Evolutionary conservation across 2,113 vertebrate species (phyloP).

Genomic region (Donacobius atricapilla): DNA sequence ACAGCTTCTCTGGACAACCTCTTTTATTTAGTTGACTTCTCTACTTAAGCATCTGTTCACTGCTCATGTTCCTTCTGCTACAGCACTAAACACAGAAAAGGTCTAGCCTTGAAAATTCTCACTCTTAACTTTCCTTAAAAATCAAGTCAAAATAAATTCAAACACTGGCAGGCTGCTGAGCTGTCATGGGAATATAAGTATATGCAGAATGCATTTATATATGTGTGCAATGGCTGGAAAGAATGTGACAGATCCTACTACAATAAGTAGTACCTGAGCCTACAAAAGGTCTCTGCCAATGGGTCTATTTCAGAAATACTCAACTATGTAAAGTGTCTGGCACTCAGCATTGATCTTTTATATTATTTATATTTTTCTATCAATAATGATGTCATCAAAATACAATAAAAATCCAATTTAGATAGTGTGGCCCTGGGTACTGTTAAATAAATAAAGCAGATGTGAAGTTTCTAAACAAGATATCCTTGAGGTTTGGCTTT

Average conservation of each 20-base stretch:
- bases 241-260: not conserved
- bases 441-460: constrained; percentile 35
- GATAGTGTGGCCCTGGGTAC: not conserved
- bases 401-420: not conserved
- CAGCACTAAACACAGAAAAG: not conserved
- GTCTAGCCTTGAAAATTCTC: not conserved
- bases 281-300: not conserved
- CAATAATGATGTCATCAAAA: not conserved
- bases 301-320: not conserved
- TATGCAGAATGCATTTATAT: not conserved
- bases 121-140: not conserved
- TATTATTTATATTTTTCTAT: not conserved
- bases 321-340: not conserved
- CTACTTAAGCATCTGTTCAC: not conserved
- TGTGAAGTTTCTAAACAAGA: constrained; percentile 14
- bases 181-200: not conserved
- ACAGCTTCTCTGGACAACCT: not conserved
- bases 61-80: not conserved
- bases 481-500: constrained; percentile 11
- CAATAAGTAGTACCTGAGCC: not conserved
- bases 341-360: not conserved
- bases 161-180: not conserved
- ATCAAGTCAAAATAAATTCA: not conserved
- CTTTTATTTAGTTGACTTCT: not conserved
- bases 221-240: not conserved